A percentile compares a stretch with the other conserved stretches of the same genome.
phyloP scores from a whole-genome alignment of 2,113 vertebrate genomes.

The Cebidichthys violaceus region DNA sequence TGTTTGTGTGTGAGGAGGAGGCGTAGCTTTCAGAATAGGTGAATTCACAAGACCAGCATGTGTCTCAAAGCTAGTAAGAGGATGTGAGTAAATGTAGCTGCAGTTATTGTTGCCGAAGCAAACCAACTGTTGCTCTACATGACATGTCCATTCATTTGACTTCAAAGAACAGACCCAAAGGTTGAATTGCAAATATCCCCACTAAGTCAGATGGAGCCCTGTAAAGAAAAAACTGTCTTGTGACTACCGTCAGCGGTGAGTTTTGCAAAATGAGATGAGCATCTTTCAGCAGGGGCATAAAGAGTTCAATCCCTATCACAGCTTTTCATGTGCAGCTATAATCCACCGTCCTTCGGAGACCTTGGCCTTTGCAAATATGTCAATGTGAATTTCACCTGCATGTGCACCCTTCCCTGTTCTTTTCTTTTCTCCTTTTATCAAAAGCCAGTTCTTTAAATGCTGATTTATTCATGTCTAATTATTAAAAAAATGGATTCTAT shows the following conservation, averaged over 20 bases:
- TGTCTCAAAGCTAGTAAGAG: slow-evolving; percentile 30
- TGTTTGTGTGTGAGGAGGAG: slow-evolving; percentile 36
- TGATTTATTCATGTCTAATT: slow-evolving; percentile 61
- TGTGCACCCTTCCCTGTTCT: slow-evolving; percentile 7
- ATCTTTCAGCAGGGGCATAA: slow-evolving; percentile 61
- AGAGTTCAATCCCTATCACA: slow-evolving; percentile 62
- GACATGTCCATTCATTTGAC: slow-evolving; percentile 48
- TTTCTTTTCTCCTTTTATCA: slow-evolving; percentile 36
- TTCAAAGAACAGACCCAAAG: slow-evolving; percentile 59
- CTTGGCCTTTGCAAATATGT: slow-evolving; percentile 66
- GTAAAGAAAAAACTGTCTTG: slow-evolving; percentile 39
- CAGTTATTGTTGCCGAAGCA: slow-evolving; percentile 36
- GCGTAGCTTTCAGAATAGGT: slow-evolving; percentile 31
- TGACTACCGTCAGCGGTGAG: slow-evolving; percentile 62
- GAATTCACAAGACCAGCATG: slow-evolving; percentile 50
- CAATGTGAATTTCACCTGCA: slow-evolving; percentile 47
- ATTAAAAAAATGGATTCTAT: slow-evolving; percentile 48
- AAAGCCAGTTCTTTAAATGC: slow-evolving; percentile 40
- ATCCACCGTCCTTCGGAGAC: slow-evolving; percentile 70
- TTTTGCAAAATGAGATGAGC: slow-evolving; percentile 62
- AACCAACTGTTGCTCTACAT: slow-evolving; percentile 49
- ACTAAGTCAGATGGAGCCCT: slow-evolving; percentile 65
- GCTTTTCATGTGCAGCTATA: slow-evolving; percentile 61
- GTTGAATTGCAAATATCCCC: slow-evolving; percentile 74
- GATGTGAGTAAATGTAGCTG: slow-evolving; percentile 33